phyloP scores from a whole-genome alignment of 1,140 invertebrate species.

The Paraescarpia echinospica region DNA sequence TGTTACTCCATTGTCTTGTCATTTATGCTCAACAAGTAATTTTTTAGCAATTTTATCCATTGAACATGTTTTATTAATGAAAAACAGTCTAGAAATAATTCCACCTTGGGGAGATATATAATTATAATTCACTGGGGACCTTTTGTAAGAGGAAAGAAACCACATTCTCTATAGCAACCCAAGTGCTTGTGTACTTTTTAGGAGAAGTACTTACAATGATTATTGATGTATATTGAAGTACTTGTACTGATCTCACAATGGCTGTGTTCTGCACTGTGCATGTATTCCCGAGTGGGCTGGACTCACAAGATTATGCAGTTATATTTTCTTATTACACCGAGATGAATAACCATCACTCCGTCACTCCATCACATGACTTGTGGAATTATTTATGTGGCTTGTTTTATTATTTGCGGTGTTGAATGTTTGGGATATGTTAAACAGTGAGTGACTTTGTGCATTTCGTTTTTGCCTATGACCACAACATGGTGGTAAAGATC shows the following conservation, averaged over 20 bases:
- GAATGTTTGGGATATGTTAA: neutral
- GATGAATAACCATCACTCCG: neutral
- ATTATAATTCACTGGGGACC: neutral
- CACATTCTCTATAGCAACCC: neutral
- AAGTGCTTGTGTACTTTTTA: neutral
- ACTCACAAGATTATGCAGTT: neutral
- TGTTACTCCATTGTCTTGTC: neutral
- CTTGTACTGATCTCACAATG: neutral
- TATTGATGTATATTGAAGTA: neutral
- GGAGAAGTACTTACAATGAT: too few species aligned
- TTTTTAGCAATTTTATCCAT: neutral
- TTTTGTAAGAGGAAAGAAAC: neutral
- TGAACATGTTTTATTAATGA: neutral
- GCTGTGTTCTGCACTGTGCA: neutral
- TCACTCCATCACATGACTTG: neutral
- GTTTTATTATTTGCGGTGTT: neutral
- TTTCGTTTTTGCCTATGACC: neutral
- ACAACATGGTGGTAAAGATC: neutral
- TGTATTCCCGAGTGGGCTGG: neutral
- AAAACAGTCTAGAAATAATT: neutral
- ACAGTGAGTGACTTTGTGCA: neutral
- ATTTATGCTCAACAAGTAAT: neutral
- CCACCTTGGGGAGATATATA: neutral
- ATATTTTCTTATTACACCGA: neutral
- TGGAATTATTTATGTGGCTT: neutral